Evolutionary conservation across 1,140 invertebrate species (phyloP).

Genomic region (Drosophila guanche): DNA sequence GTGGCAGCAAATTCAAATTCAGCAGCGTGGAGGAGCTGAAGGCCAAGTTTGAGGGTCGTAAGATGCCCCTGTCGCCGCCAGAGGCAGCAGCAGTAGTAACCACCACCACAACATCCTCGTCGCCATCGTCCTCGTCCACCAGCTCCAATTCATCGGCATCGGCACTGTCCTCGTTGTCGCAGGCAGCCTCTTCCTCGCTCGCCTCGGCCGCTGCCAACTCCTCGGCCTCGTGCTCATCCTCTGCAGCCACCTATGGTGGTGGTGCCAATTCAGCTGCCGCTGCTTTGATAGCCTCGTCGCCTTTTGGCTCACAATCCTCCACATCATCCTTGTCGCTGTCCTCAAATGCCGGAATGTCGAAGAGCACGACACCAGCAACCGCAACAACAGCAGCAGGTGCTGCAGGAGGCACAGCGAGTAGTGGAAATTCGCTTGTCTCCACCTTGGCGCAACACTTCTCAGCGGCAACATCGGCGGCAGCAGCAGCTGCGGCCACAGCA

Average conservation of each 20-base stretch:
- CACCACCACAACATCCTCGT: constrained; percentile 61
- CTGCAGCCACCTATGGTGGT: constrained; percentile 66
- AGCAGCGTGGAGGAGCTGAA: constrained; percentile 78
- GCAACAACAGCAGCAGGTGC: constrained; percentile 16
- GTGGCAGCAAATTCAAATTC: constrained; percentile 65
- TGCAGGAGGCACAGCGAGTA: constrained; percentile 8
- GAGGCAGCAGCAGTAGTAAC: constrained; percentile 41
- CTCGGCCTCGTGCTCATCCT: constrained; percentile 62
- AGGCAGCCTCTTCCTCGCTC: constrained; percentile 57
- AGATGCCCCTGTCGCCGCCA: constrained; percentile 72
- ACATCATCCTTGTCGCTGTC: constrained; percentile 68
- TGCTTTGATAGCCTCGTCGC: constrained; percentile 63
- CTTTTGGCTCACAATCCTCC: constrained; percentile 66
- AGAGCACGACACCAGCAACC: constrained; percentile 26
- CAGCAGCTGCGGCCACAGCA: constrained; percentile 48
- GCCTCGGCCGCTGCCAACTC: constrained; percentile 59
- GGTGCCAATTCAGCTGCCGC: constrained; percentile 68
- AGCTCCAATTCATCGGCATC: constrained; percentile 73
- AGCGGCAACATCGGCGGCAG: constrained; percentile 56
- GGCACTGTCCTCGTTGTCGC: constrained; percentile 66
- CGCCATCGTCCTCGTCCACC: constrained; percentile 73
- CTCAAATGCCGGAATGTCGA: constrained; percentile 51
- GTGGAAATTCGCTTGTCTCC: constrained; percentile 62
- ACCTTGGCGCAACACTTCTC: constrained; percentile 79
- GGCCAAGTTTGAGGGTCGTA: constrained; percentile 75